phyloP scores from a whole-genome alignment of 64 coral and sea anemone species.

The Orbicella faveolata region DNA sequence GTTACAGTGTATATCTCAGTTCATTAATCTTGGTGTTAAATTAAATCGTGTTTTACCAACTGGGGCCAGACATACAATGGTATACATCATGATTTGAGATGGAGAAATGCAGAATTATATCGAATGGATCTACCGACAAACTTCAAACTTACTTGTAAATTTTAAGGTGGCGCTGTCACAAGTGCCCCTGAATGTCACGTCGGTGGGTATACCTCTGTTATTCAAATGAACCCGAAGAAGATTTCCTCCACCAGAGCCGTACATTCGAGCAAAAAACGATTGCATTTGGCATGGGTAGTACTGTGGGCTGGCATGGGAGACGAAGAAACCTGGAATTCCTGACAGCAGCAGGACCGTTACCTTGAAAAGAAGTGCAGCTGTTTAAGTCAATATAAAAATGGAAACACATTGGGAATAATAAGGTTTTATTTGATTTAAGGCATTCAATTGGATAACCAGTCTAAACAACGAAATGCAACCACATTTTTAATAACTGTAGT shows the following conservation, averaged over 20 bases:
- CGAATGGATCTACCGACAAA: background rate
- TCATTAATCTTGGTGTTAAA: too few species aligned
- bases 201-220: background rate
- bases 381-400: background rate
- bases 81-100: too few species aligned
- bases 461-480: too few species aligned
- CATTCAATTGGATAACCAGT: too few species aligned
- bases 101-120: too few species aligned
- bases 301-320: background rate
- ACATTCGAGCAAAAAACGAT: background rate
- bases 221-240: conserved; percentile 6
- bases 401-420: too few species aligned
- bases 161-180: background rate
- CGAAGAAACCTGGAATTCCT: too few species aligned
- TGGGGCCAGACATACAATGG: too few species aligned
- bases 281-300: background rate
- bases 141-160: background rate
- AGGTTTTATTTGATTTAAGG: too few species aligned
- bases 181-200: background rate
- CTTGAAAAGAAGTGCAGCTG: background rate
- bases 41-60: too few species aligned
- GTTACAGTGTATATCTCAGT: too few species aligned
- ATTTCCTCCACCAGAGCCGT: background rate
- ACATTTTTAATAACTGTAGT: too few species aligned
- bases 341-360: background rate